These are phyloP conservation scores for Chaetorhynchus papuensis DNA, from an alignment of 2,113 vertebrate genomes.

Conservation along the genomic window DNA sequence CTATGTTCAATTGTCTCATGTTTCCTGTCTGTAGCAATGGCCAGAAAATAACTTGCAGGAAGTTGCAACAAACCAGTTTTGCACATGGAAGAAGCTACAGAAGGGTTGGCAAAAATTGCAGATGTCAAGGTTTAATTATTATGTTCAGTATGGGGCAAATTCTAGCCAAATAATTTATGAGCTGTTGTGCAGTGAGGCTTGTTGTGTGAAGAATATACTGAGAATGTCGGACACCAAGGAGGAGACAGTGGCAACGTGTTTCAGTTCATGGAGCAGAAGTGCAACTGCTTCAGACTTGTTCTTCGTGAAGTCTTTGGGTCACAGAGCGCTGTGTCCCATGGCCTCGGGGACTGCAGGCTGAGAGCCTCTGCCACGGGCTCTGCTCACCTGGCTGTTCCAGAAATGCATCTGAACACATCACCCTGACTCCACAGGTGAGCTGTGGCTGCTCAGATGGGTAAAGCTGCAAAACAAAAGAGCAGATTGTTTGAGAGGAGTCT, in stretches of 20 bases:
- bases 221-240: neutral
- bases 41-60: neutral
- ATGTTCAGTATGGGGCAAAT: neutral
- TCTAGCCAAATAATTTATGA: neutral
- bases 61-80: neutral
- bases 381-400: neutral
- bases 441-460: neutral
- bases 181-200: neutral
- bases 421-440: neutral
- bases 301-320: neutral
- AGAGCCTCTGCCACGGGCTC: rapidly evolving
- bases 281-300: neutral
- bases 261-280: neutral
- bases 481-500: neutral
- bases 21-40: neutral
- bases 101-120: neutral
- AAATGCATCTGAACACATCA: neutral
- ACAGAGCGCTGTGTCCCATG: rapidly evolving
- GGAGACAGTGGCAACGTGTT: no score
- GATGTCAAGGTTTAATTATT: neutral
- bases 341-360: neutral
- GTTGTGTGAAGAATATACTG: neutral
- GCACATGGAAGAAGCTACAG: neutral
- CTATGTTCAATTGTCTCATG: neutral
- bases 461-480: neutral